phyloP scores from a whole-genome alignment of 2,113 vertebrate species.

The Notothenia rossii region DNA sequence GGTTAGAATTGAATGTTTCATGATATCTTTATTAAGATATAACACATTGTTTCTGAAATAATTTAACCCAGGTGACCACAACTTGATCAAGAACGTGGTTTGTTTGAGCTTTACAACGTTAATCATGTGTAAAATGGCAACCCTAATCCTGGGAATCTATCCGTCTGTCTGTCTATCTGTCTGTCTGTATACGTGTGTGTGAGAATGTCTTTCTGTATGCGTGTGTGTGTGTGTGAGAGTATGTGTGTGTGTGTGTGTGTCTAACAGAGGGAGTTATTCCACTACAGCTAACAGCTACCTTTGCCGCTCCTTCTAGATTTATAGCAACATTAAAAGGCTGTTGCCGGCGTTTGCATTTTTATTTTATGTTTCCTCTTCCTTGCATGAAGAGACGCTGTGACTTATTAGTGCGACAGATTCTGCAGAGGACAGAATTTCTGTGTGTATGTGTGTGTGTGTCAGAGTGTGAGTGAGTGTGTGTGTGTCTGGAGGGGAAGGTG shows the following conservation, averaged over 20 bases:
- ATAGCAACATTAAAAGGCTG: conserved; percentile 72
- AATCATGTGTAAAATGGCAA: too few species aligned
- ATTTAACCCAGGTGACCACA: too few species aligned
- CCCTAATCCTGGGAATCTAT: background rate
- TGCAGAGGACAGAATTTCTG: conserved; percentile 52
- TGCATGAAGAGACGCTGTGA: conserved; percentile 61
- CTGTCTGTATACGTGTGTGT: background rate
- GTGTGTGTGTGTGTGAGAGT: background rate
- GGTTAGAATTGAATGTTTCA: too few species aligned
- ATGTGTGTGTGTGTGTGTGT: background rate
- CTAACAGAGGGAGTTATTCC: conserved; percentile 46
- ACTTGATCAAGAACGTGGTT: too few species aligned
- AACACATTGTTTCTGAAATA: too few species aligned
- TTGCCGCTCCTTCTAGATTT: conserved; percentile 67
- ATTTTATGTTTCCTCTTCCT: conserved; percentile 73
- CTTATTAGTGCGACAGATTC: conserved; percentile 68
- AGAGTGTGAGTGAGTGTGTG: conserved; percentile 3
- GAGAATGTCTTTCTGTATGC: background rate
- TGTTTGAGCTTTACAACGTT: too few species aligned
- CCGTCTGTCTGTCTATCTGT: conserved; percentile 12
- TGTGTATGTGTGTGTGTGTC: conserved; percentile 18
- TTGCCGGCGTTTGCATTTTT: conserved; percentile 70
- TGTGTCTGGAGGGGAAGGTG: conserved; percentile 17
- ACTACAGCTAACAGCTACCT: conserved; percentile 47
- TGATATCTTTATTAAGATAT: too few species aligned